These are phyloP conservation scores for Tringa solitaria DNA, from an alignment of 2,113 vertebrate genomes.

Conservation along the genomic window DNA sequence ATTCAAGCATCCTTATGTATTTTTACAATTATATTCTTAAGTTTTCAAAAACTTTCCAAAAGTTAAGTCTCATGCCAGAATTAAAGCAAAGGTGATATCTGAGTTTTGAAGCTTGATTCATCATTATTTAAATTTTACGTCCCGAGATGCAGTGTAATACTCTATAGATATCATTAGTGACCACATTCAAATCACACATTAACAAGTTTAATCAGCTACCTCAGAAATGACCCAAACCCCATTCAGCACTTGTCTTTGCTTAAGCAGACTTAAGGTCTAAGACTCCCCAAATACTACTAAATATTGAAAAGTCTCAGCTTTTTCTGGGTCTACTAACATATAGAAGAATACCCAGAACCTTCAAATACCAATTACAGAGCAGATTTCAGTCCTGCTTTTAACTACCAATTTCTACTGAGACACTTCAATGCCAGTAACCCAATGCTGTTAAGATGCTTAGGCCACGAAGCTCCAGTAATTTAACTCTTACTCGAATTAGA, in stretches of 20 bases:
- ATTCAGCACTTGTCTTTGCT: background rate
- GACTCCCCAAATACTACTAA: background rate
- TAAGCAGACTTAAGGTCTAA: background rate
- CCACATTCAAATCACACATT: accelerated
- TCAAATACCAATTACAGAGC: background rate
- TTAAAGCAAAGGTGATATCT: background rate
- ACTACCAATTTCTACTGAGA: background rate
- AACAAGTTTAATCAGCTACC: background rate
- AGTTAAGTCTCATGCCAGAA: background rate
- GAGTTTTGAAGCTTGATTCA: background rate
- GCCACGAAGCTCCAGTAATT: background rate
- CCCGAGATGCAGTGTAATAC: background rate
- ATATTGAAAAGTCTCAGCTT: background rate
- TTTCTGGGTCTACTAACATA: background rate
- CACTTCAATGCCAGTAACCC: background rate
- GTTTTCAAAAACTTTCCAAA: background rate
- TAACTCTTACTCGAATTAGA: background rate
- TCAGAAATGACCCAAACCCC: background rate
- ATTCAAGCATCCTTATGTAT: background rate
- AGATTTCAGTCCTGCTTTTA: background rate
- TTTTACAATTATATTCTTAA: background rate
- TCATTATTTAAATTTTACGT: background rate
- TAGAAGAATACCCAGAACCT: background rate
- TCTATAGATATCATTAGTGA: accelerated
- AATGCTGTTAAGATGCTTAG: background rate